Evolutionary conservation across 2,113 vertebrate species (phyloP).

Genomic region (Dromiciops gliroides): DNA sequence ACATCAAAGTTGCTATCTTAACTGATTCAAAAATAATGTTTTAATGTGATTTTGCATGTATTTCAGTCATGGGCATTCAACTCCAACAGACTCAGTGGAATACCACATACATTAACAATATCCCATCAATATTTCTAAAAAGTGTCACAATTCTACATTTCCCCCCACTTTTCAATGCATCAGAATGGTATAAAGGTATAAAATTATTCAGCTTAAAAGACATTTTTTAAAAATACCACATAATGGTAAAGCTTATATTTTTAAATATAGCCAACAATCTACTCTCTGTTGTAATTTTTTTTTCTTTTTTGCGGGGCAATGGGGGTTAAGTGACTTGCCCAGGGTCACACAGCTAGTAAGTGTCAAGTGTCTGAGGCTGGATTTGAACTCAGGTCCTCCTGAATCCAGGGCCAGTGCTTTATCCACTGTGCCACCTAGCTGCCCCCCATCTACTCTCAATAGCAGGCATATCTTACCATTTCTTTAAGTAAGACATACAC

Average conservation of each 20-base stretch:
- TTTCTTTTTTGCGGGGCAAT: no score
- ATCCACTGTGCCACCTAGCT: no score
- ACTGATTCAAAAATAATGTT: not conserved
- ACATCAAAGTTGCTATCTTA: not conserved
- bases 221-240: not conserved
- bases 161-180: not conserved
- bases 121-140: constrained; percentile 9
- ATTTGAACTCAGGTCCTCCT: no score
- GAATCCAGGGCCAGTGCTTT: no score
- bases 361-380: no score
- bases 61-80: not conserved
- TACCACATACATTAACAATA: not conserved
- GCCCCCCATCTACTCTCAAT: not conserved
- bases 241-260: not conserved
- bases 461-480: not conserved
- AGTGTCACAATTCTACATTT: not conserved
- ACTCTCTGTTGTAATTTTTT: no score
- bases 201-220: not conserved
- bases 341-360: no score
- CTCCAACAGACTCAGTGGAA: not conserved
- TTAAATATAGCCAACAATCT: not conserved
- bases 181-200: not conserved
- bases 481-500: not conserved
- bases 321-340: no score
- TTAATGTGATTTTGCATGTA: not conserved